phyloP scores from a whole-genome alignment of 2,797 vertebrate species.

The Sebastolobus altivelis region DNA sequence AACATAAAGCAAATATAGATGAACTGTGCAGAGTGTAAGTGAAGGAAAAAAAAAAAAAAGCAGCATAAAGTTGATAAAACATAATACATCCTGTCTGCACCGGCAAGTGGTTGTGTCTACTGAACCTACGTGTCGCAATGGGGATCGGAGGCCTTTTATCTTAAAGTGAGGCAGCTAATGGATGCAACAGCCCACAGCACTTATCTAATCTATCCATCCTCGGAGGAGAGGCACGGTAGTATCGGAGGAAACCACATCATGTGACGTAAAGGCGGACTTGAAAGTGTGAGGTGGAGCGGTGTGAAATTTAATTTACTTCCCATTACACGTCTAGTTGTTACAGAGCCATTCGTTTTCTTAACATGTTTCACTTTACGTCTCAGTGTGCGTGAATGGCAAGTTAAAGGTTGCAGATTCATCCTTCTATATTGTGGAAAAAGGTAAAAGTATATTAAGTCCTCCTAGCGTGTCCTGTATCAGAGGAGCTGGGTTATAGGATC shows the following conservation, averaged over 20 bases:
- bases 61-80: conserved; percentile 30
- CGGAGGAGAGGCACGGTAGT: conserved; percentile 31
- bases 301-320: conserved; percentile 53
- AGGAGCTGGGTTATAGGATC: conserved; percentile 60
- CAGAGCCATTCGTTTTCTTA: conserved; percentile 8
- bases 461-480: conserved; percentile 53
- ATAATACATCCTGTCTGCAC: conserved; percentile 36
- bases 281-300: conserved; percentile 38
- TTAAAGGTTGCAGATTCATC: conserved; percentile 27
- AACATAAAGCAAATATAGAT: conserved; percentile 27
- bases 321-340: conserved; percentile 10
- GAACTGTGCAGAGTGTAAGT: conserved; percentile 10
- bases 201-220: conserved; percentile 63
- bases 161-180: conserved; percentile 70
- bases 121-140: conserved; percentile 38
- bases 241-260: conserved; percentile 56
- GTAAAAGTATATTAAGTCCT: conserved; percentile 59
- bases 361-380: not conserved
- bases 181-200: conserved; percentile 64
- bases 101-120: conserved; percentile 14
- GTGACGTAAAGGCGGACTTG: conserved; percentile 50
- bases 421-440: conserved; percentile 37
- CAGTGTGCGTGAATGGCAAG: conserved; percentile 10
- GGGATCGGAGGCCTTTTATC: conserved; percentile 62
- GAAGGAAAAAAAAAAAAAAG: not conserved